phyloP scores from a whole-genome alignment of 2,888 invertebrate genomes.

The Dolomedes plantarius region DNA sequence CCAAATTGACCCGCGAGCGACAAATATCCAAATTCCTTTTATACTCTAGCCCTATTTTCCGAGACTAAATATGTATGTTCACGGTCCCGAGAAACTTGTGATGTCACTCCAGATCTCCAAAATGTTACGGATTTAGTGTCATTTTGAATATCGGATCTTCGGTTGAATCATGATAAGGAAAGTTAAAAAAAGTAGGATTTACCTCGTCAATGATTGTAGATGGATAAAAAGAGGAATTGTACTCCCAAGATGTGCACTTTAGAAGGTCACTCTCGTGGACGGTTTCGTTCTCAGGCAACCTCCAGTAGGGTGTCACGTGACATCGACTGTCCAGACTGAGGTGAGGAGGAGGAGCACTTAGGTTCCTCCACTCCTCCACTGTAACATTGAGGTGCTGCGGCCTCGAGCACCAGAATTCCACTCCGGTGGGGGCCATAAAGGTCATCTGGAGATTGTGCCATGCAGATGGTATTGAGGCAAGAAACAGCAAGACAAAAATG shows the following conservation, averaged over 20 bases:
- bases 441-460: conserved; percentile 88
- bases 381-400: conserved; percentile 77
- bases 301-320: conserved; percentile 43
- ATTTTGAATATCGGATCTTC: too few relatives aligned
- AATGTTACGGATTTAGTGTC: too few relatives aligned
- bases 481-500: conserved; percentile 56
- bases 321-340: conserved; percentile 33
- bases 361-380: conserved; percentile 37
- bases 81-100: too few relatives aligned
- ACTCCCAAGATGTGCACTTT: conserved; percentile 64
- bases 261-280: conserved; percentile 36
- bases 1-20: too few relatives aligned
- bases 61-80: too few relatives aligned
- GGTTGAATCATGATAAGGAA: too few relatives aligned
- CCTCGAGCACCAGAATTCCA: conserved; percentile 82
- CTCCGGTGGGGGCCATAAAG: conserved; percentile 83
- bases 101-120: too few relatives aligned
- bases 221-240: conserved; percentile 64
- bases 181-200: neutral
- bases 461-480: conserved; percentile 82
- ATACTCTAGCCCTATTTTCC: too few relatives aligned
- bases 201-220: conserved; percentile 72
- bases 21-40: too few relatives aligned
- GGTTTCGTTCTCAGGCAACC: conserved; percentile 25
- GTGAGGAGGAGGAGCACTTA: conserved; percentile 14